Evolutionary conservation across 2,113 vertebrate genomes (phyloP).

Genomic region (Lophura nycthemera): DNA sequence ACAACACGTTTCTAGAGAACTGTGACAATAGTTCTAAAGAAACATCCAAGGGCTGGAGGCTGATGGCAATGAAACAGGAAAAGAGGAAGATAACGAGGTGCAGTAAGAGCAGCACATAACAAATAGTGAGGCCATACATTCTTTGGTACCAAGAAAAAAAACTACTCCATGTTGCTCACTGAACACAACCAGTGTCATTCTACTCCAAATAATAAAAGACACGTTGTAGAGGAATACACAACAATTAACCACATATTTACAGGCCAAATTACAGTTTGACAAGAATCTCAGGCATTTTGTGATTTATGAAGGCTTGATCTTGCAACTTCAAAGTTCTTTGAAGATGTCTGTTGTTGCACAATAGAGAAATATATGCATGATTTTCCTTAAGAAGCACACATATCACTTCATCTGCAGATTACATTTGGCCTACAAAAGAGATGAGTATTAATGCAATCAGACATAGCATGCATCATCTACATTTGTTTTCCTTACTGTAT

Average conservation of each 20-base stretch:
- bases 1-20: not conserved
- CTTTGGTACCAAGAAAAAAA: not conserved
- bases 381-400: not conserved
- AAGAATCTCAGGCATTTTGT: not conserved
- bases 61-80: slow-evolving; percentile 7
- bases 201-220: not conserved
- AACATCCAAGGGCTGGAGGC: not conserved
- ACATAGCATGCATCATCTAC: not conserved
- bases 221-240: not conserved
- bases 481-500: not conserved
- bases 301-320: not conserved
- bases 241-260: not conserved
- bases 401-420: not conserved
- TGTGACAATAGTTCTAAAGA: not conserved
- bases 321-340: not conserved
- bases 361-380: accelerated
- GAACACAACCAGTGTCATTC: not conserved
- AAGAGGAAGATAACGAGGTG: slow-evolving; percentile 1
- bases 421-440: not conserved
- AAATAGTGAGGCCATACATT: not conserved
- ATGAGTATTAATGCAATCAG: slow-evolving; percentile 39
- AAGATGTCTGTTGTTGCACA: not conserved
- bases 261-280: not conserved
- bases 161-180: not conserved
- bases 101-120: not conserved